Conservation (phyloP, 2,888 invertebrate species). For the Morpho deidamia region DNA sequence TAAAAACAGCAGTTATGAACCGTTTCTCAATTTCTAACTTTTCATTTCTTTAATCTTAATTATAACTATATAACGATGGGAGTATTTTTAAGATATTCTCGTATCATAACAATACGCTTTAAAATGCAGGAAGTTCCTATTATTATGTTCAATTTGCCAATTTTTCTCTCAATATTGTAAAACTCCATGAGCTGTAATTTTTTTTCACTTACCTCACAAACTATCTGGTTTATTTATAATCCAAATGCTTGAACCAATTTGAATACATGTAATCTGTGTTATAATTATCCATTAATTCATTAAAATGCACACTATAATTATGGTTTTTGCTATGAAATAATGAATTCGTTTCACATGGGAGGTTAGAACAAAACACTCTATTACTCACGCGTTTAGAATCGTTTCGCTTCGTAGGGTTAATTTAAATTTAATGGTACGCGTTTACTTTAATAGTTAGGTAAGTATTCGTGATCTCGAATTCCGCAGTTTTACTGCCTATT, state of each 20-base stretch:
- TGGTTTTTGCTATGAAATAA: conserved; percentile 13
- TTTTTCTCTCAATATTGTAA: too few species aligned
- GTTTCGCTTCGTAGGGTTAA: conserved; percentile 39
- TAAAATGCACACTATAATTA: conserved; percentile 10
- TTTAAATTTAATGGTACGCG: conserved; percentile 28
- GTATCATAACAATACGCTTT: too few species aligned
- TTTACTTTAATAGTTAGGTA: conserved; percentile 32
- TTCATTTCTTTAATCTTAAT: too few species aligned
- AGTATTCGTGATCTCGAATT: conserved; percentile 41
- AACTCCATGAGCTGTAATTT: too few species aligned
- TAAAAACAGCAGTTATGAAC: background rate
- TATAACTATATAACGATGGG: background rate
- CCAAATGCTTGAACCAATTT: conserved; percentile 1
- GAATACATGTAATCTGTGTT: conserved; percentile 10
- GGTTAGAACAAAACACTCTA: conserved; percentile 21
- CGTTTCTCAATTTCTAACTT: too few species aligned
- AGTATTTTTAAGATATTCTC: background rate
- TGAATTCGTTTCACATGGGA: conserved; percentile 27
- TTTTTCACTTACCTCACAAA: background rate
- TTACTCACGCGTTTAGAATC: conserved; percentile 36
- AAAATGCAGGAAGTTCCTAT: too few species aligned
- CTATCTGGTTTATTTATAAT: background rate
- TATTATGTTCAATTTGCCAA: too few species aligned
- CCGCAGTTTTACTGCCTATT: conserved; percentile 42
- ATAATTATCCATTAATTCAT: conserved; percentile 17